Base-by-base conservation (phyloP, 2,888 invertebrate species). In the Nemotelus pantherinus region DNA sequence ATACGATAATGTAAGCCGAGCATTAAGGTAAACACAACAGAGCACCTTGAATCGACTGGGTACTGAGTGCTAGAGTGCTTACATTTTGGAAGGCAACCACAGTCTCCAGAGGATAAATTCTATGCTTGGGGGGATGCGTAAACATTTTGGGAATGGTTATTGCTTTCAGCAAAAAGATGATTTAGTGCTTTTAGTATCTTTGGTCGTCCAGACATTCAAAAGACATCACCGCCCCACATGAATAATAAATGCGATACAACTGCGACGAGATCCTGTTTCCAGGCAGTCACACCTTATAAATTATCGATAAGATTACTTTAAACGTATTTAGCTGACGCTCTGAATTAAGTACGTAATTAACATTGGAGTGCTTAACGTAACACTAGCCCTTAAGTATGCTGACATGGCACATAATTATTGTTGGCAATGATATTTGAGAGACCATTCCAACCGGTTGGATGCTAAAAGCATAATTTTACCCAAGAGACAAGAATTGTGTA, bases 1-100 rank as follows among this genome's bases (percentile, higher is more conserved):
- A 63, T 63, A 63, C 63, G 43, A 63, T 63, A 63, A 63, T 63
- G 63, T 41, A 41, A 63, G 43, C 7, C 1, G 2, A 6, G 41
- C 63, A 63, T 63, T 63, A 63, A 63, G 41, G 6, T 60, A 60
- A 60, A 60, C 39, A 60, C 60, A 25, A 25, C 25, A 25, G 1
- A 25, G 25, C 25, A 25, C 25, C 25, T 1, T 25, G 25, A 25
- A 25, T 25, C 25, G 25, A 25, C 25, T 25, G 25, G 25, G 25
- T 25, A 25, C 25, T 25, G 25, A 25, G 25, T 25, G 25, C 25
- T 25, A 25, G 25, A 25, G 25, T 25, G 25, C 25, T 25, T 25
- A 25, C 25, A 25, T 25, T 25, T 25, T 25, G 25, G 25, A 25
- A 25, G 50, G 6, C 50, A 9, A 50, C 5, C 6, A 9, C 9